Evolutionary conservation across 2,797 vertebrate species (phyloP), one percentile per base, ranked within the genome.

Genomic region (Sebastes jordani): DNA sequence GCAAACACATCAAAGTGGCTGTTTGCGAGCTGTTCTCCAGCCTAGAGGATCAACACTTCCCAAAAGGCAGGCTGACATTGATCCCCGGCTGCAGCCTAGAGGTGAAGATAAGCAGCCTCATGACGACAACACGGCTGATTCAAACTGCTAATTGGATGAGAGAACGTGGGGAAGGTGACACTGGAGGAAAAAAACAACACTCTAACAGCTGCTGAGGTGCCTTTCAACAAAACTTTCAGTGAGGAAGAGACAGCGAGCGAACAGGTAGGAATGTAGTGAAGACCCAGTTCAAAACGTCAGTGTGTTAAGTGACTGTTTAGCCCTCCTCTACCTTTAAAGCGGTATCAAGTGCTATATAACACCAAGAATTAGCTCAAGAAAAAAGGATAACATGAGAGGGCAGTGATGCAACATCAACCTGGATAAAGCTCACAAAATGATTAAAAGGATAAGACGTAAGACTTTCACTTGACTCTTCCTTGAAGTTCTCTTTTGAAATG

Each of bases 41-140:
- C 83, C 78, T 36, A 2, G 16, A 81, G 86, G 80, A 78, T 52
- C 83, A 83, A 86, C 85, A 81, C 22, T 27, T 74, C 32, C 71
- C 66, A 73, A 73, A 64, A 42, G 66, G 8, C 60, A 16, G 5
- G 5, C 36, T 13, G 77, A 85, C 71, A 62, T 10, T 54, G 84
- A 87, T 84, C 60, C 38, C 42, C 20, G 5, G 74, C 84, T 84
- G 86, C 78, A 72, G 62, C 86, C 75, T 14, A 18, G 23, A 84
- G 84, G 29, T 38, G 63, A 27, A 81, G 74, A 84, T 73, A 74
- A 84, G 20, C 46, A 30, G n/a, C 77, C 49, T 78, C n/a, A 13
- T 25, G 42, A 75, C 29, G 72, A 4, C 38, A 74, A 54, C 6
- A 2, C 46, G 3, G 55, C 56, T 11, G 20, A 83, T 63, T 75